Base-by-base conservation (phyloP, 2,113 vertebrate genomes). In the Sander vitreus region DNA sequence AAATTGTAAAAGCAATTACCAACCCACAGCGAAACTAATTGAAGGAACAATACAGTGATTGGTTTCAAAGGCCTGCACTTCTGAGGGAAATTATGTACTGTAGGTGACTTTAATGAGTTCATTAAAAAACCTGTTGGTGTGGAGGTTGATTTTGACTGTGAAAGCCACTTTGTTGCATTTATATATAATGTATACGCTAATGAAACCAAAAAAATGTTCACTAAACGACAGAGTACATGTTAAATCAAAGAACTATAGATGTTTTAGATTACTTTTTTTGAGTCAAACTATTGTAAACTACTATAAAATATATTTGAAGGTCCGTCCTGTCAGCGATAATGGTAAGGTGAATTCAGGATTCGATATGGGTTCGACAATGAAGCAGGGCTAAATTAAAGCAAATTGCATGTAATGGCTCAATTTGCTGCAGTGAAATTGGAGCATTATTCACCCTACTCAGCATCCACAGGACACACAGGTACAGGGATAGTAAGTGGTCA, bases 1-100 rank as follows among this genome's bases (percentile, higher is more conserved):
- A 86, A 91, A 89, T 71, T 90, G 89, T 91, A 89, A 92, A 95
- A 92, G 90, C 91, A 95, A 95, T 96, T 95, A 93, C 90, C 60
- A 51, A 89, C 85, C 78, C 77, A 87, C 48, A 62, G 88, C 71
- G 72, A 88, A 92, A 88, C 80, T 89, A 90, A 91, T 76, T 88
- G 79, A 79, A 90, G 77, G 78, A 90, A 91, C 87, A 92, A 90
- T 91, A 85, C 64, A 77, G 68, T 89, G 84, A 94, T 86, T 93
- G 83, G 86, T 91, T 93, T 87, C 82, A 91, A 82, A 88, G 67
- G 78, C 63, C 63, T 64, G 80, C 25, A 78, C 81, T 90, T 94
- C 64, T 72, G 16, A 90, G 72, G 18, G 62, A 88, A 92, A 87
- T 80, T 30, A 83, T 86, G 70, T 36, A 81, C 76, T 82, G n/a